Evolutionary conservation across 2,888 invertebrate species (phyloP).

Genomic region (Watsonalla binaria): DNA sequence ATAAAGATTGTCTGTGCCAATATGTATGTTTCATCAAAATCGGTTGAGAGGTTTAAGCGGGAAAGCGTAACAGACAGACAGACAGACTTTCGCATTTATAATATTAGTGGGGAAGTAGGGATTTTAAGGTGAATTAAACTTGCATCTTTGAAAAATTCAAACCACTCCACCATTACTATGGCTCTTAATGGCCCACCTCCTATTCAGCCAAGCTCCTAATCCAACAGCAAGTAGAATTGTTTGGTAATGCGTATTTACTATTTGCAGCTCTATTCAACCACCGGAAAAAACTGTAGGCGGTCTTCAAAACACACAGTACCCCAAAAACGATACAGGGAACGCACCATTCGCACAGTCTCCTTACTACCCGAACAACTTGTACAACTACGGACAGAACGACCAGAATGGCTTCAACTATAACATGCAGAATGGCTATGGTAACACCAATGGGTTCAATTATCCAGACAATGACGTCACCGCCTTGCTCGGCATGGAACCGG

Average conservation of each 20-base stretch:
- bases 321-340: slow-evolving; percentile 47
- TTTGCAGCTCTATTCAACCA: slow-evolving; percentile 58
- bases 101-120: too few species aligned
- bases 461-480: slow-evolving; percentile 52
- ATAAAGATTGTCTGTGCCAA: too few species aligned
- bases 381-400: slow-evolving; percentile 53
- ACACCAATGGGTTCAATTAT: slow-evolving; percentile 56
- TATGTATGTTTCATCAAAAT: too few species aligned
- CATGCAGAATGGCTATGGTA: slow-evolving; percentile 54
- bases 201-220: too few species aligned
- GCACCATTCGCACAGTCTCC: slow-evolving; percentile 44
- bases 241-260: neutral
- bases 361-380: slow-evolving; percentile 50
- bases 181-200: too few species aligned
- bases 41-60: too few species aligned
- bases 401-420: slow-evolving; percentile 57
- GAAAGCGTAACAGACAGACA: too few species aligned
- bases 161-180: too few species aligned
- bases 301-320: slow-evolving; percentile 42
- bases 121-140: too few species aligned
- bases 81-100: too few species aligned
- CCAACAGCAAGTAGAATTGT: too few species aligned
- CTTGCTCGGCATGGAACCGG: slow-evolving; percentile 51
- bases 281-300: slow-evolving; percentile 57
- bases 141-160: too few species aligned